Base-by-base conservation (phyloP, 1,140 invertebrate genomes). In the Portunus trituberculatus region DNA sequence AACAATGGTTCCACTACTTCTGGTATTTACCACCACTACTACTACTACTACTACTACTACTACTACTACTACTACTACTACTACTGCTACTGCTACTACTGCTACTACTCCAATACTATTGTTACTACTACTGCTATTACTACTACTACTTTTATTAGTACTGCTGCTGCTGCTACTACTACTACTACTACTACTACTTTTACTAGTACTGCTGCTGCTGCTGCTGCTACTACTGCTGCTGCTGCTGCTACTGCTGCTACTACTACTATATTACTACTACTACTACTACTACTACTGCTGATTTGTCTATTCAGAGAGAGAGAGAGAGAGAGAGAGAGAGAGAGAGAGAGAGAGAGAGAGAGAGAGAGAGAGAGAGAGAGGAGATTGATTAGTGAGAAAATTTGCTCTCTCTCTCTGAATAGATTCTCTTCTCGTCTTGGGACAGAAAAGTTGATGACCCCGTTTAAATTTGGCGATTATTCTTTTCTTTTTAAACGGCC, bases 251-350 rank as follows among this genome's bases (percentile, higher is more conserved):
- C 10, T 8, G n/a, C n/a, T n/a, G n/a, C n/a, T n/a, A n/a, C n/a
- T n/a, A n/a, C n/a, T n/a, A n/a, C n/a, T n/a, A n/a, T n/a, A n/a
- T n/a, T n/a, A n/a, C n/a, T n/a, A n/a, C n/a, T n/a, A n/a, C n/a
- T n/a, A n/a, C n/a, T n/a, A n/a, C n/a, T n/a, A 39, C 39, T 6
- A 39, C 39, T 39, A 39, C 6, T 39, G 6, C 39, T 39, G 39
- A 39, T 39, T 39, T 39, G 6, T 39, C 1, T 39, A 39, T 39
- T 39, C 6, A 16, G 83, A 32, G 25, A 25, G 83, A 84, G 83
- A 84, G 83, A 84, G 83, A 84, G 83, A 84, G 83, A 84, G 83
- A 84, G 83, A 84, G 83, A 84, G 83, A 84, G 83, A 84, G 83
- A 84, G 83, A 84, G 83, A 84, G 83, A 84, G 83, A 84, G 83